Base-by-base conservation (phyloP, 2,113 vertebrate genomes). In the Regulus satrapa region DNA sequence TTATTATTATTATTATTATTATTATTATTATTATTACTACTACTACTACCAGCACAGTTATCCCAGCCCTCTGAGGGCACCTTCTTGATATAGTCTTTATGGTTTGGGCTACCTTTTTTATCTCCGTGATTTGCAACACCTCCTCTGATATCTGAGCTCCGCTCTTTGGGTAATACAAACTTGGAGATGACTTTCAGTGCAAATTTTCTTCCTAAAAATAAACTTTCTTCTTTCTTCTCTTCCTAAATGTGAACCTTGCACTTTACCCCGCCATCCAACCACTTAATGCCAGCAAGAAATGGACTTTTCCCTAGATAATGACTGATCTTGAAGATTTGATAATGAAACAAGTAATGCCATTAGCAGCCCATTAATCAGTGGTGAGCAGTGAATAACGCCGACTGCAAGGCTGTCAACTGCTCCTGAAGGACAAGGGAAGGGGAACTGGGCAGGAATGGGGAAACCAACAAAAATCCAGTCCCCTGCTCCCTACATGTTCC, bases 311-410 rank as follows among this genome's bases (percentile, higher is more conserved):
- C 34, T 54, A 32, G 54, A 66, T 59, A 90, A 79, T 41, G 21
- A 51, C 36, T 54, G 84, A 66, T 87, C 58, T 49, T 54, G 45
- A 24, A 88, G 69, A 68, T 45, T 45, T 34, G 81, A 77, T 92
- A 95, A 92, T 87, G 76, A 85, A 91, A 85, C 68, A 71, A 95
- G 87, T 43, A 86, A 81, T 59, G 79, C 36, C 59, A 95, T 94
- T 91, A 89, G 74, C 68, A 95, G 69, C 36, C 61, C 64, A 68
- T 91, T 91, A 92, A 94, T 95, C 84, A 85, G 61, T 6, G 75
- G 14, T 1, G 5, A 92, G 41, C 62, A 64, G 64, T 34, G 59
- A 89, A 48, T 62, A 84, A 43, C 18, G 25, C 17, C 26, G 18
- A 86, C 46, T 20, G 36, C 58, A 49, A 14, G 49, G 45, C 55